Conservation (phyloP, 2,797 vertebrate genomes). For the Chrosomus eos region DNA sequence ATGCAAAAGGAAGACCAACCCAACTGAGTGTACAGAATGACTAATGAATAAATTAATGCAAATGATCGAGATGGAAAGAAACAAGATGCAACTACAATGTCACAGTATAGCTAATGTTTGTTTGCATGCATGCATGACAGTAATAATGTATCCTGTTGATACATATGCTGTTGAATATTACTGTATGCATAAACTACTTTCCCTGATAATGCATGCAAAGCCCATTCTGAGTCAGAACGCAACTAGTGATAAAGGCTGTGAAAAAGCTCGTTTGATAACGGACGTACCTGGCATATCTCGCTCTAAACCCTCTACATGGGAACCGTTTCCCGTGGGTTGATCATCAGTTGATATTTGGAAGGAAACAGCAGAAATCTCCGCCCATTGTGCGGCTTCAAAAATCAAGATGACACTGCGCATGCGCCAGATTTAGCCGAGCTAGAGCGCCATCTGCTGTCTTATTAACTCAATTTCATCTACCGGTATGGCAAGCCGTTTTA, state of each 20-base stretch:
- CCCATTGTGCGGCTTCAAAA: conserved; percentile 50
- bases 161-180: background rate
- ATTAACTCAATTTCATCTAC: background rate
- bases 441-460: background rate
- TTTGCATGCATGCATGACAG: conserved; percentile 6
- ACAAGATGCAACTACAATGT: background rate
- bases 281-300: conserved; percentile 41
- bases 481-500: background rate
- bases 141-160: background rate
- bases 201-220: conserved; percentile 28
- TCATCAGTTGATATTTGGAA: conserved; percentile 37
- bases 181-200: conserved; percentile 27
- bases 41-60: background rate
- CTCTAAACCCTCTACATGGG: conserved; percentile 12
- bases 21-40: background rate
- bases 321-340: conserved; percentile 13
- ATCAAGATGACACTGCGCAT: conserved; percentile 38
- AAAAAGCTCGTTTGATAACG: background rate
- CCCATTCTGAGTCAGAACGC: conserved; percentile 13
- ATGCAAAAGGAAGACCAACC: background rate
- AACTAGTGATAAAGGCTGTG: conserved; percentile 1
- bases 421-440: conserved; percentile 1
- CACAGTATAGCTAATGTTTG: background rate
- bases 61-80: background rate
- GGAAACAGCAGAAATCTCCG: conserved; percentile 45